Base-by-base conservation (phyloP, 2,888 invertebrate species). In the Macrostomum cliftonense region DNA sequence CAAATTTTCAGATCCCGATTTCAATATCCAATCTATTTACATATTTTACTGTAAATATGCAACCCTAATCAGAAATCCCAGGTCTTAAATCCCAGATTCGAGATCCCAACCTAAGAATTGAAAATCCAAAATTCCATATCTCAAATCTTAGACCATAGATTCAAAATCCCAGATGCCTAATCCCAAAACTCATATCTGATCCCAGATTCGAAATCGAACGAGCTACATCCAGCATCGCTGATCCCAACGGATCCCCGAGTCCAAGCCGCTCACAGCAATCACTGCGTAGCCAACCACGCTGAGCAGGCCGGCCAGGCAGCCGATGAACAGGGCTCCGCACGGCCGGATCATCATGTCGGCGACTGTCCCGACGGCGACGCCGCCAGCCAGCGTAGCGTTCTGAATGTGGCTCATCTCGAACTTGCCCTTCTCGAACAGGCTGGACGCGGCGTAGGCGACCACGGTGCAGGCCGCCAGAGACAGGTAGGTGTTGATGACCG, bases 311-410 rank as follows among this genome's bases (percentile, higher is more conserved):
- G 86, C 83, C 14, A 57, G 14, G 81, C 88, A 46, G 86, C 83
- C 14, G 51, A 88, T 74, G 42, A 81, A 72, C 37, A 88, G 65
- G 2, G 89, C 88, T 0, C 83, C 86, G 56, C 79, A 82, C 0
- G 88, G 82, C 47, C 80, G 76, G 46, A 86, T 75, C 72, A 83
- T 78, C 76, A 89, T 76, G 69, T 85, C 71, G 2, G 78, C 83
- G 5, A 82, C 77, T 0, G 87, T 79, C 9, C 89, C 89, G 14
- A 88, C 79, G 1, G 85, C 89, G 14, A 91, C 89, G 1, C 88
- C 88, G 19, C 89, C 88, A 47, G 89, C 88, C 45, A 91, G 69
- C 0, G 88, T 87, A 2, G 89, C 82, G 73, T 91, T 91, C 73
- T 91, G 89, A 47, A 89, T 74, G 71, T 91, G 89, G 2, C 86